Conservation (phyloP, 2,888 invertebrate species). For the Amiota minor region DNA sequence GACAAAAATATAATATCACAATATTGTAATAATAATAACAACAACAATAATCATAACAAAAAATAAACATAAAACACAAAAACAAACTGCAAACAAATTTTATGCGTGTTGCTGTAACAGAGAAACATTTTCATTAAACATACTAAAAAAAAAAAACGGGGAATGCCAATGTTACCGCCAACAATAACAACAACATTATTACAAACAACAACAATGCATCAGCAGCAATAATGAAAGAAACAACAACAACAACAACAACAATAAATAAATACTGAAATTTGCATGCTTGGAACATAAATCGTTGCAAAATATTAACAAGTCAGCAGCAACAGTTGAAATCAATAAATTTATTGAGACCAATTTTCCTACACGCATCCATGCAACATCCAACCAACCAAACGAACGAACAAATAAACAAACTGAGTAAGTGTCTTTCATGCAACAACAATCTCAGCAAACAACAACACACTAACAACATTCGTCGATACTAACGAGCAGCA, state of each 20-base stretch:
- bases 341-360: conserved; percentile 67
- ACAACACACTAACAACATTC: too few species aligned
- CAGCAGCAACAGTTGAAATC: conserved; percentile 67
- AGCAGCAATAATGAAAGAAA: not conserved
- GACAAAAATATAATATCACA: conserved; percentile 27
- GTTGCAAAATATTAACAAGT: conserved; percentile 65
- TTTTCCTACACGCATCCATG: conserved; percentile 47
- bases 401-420: not conserved
- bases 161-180: too few species aligned
- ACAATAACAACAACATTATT: conserved; percentile 34
- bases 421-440: too few species aligned
- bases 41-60: conserved; percentile 1
- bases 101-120: conserved; percentile 40
- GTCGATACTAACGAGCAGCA: too few species aligned
- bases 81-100: conserved; percentile 44
- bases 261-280: conserved; percentile 57
- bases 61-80: conserved; percentile 5
- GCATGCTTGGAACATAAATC: conserved; percentile 63
- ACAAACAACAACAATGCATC: not conserved
- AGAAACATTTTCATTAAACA: conserved; percentile 60
- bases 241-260: not conserved
- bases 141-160: not conserved
- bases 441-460: too few species aligned
- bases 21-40: conserved; percentile 51
- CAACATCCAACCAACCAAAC: conserved; percentile 48